Evolutionary conservation across 2,888 invertebrate species (phyloP), one percentile per base, ranked within the genome.

Genomic region (Norana najaformis): DNA sequence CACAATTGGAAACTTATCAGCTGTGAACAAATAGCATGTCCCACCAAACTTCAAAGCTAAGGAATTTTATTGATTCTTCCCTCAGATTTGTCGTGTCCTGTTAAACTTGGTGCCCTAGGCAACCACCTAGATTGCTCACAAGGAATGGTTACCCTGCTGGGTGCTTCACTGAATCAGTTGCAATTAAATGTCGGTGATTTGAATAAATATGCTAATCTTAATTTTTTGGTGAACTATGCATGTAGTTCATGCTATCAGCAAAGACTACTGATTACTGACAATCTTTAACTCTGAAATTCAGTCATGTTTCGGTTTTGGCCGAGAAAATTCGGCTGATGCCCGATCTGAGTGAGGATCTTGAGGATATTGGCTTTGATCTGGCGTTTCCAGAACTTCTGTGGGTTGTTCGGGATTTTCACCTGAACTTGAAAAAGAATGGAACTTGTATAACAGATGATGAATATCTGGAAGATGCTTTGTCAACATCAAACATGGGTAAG

Each of bases 301-400:
- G 85, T n/a, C 85, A 85, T 37, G 85, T 85, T 20, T 85, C 85
- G 0, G 35, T 35, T 37, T 85, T 85, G 85, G 85, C 85, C 85
- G 37, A 85, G 35, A 18, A 8, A 85, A 37, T 85, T 85, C 85
- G 85, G 36, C 1, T 85, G 36, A 85, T 37, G 85, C 37, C 85
- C 18, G 36, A 85, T 36, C 36, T 23, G 85, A 35, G 36, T 36
- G 85, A 85, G 5, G 85, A 85, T 37, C 36, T 36, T 36, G 85
- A 85, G 1, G 85, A 85, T 36, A 18, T 85, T 14, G 85, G 85
- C 85, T 85, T 85, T 16, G 85, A 85, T 23, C 85, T 85, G 3
- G 85, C 85, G 8, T 85, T 85, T 85, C 85, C 85, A 36, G 85
- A 85, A 37, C 37, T 85, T 37, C 85, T 85, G 18, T 85, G 85